A percentile compares a stretch with the other conserved stretches of the same genome.
Conservation (phyloP, 2,113 vertebrate species). For the Ancistrus triradiatus region DNA sequence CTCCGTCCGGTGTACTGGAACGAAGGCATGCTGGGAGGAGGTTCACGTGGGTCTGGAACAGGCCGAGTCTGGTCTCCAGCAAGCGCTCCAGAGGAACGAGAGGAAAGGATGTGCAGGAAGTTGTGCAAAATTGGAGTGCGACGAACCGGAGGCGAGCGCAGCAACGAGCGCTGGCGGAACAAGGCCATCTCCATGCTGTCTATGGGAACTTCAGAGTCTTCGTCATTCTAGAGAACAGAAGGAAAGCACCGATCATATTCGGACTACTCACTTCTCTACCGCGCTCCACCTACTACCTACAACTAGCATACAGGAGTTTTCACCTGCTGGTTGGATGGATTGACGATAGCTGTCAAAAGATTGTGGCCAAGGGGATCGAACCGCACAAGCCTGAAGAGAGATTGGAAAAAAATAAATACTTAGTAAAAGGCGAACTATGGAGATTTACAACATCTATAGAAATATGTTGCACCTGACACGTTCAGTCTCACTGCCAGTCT, state of each 20-base stretch:
- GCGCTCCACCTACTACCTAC: too few relatives aligned
- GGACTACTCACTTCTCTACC: too few relatives aligned
- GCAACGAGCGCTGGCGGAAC: slow-evolving; percentile 90
- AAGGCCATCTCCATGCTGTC: slow-evolving; percentile 93
- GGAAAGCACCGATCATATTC: too few relatives aligned
- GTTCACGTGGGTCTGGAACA: slow-evolving; percentile 72
- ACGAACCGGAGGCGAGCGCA: slow-evolving; percentile 91
- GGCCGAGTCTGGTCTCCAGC: slow-evolving; percentile 80
- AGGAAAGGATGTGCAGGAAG: slow-evolving; percentile 98
- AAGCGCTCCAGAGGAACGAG: slow-evolving; percentile 85
- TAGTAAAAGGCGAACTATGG: background rate
- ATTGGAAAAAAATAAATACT: slow-evolving; percentile 6
- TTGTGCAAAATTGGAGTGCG: slow-evolving; percentile 97
- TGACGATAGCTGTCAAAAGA: slow-evolving; percentile 95
- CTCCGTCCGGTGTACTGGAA: slow-evolving; percentile 81
- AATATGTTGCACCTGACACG: slow-evolving; percentile 77
- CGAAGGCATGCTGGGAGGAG: slow-evolving; percentile 73
- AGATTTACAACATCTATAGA: background rate
- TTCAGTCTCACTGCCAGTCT: slow-evolving; percentile 94
- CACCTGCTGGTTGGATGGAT: slow-evolving; percentile 98
- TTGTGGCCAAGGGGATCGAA: slow-evolving; percentile 98
- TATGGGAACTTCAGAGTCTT: slow-evolving; percentile 92
- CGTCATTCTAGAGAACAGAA: slow-evolving; percentile 78
- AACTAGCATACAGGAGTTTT: too few relatives aligned
- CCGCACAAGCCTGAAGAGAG: slow-evolving; percentile 82